These are phyloP conservation scores for Podarcis muralis DNA, from an alignment of 2,113 vertebrate genomes.

Conservation along the genomic window DNA sequence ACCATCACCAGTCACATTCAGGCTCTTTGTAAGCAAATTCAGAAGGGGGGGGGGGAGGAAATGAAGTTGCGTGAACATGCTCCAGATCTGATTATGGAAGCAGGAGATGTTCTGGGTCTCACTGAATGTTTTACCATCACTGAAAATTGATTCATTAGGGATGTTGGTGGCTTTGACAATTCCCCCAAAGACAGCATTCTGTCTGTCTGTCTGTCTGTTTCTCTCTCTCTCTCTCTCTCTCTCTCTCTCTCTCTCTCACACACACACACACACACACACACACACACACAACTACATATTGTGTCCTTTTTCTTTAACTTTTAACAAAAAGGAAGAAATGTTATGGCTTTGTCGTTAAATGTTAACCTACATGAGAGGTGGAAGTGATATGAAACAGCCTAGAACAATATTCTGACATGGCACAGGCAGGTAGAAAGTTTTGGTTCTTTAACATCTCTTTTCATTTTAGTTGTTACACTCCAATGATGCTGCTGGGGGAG, in stretches of 20 bases:
- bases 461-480: background rate
- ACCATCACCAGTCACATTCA: conserved; percentile 54
- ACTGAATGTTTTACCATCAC: background rate
- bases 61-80: background rate
- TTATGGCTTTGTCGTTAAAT: background rate
- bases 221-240: no score
- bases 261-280: no score
- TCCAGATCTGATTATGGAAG: background rate
- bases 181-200: background rate
- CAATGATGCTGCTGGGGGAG: background rate
- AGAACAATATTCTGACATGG: background rate
- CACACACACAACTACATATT: no score
- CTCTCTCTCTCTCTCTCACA: no score
- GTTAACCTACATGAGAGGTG: background rate
- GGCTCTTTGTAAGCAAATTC: conserved; percentile 31
- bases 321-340: no score
- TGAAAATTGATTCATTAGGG: background rate
- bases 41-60: conserved; percentile 2
- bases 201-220: background rate
- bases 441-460: background rate
- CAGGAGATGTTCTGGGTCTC: background rate
- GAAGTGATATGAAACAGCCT: background rate
- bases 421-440: background rate
- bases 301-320: no score
- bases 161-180: background rate